Base-by-base conservation (phyloP, 2,113 vertebrate genomes). In the Pantherophis guttatus region DNA sequence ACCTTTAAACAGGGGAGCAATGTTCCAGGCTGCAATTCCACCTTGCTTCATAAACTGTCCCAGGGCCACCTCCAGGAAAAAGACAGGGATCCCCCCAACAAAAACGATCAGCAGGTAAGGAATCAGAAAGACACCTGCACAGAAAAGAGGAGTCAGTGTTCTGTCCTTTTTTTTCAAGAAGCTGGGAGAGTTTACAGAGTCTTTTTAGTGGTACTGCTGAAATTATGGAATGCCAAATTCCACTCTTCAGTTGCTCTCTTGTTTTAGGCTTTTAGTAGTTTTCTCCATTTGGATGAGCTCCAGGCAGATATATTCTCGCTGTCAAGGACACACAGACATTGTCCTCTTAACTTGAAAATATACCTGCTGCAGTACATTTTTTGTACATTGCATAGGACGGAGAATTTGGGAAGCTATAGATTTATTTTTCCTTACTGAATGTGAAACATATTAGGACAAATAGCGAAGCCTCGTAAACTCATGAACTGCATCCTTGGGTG, bases 41-140 rank as follows among this genome's bases (percentile, higher is more conserved):
- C 99, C 99, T 94, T 99, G 98, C 96, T 99, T 99, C 99, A 99
- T 99, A 96, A 99, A 99, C 97, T 99, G 99, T 91, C 99, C 99
- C 96, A 99, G 96, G 0, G 99, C 98, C 94, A 99, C 99, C 97
- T 99, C 99, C 97, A 99, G 96, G 97, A 99, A 99, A 98, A 99
- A 99, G 94, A 99, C 98, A 19, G 99, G 99, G 95, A 99, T 99
- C 85, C 99, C 99, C 7, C 99, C 99, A 13, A 99, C 97, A 95
- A 99, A 98, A 93, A 99, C 98, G 23, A 99, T 98, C 96, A 99
- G 97, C 95, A 99, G 90, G 89, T 99, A 99, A 58, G 99, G 99
- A 95, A 99, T 99, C 93, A 99, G 98, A 96, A 99, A 99, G 94
- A 99, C 99, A 93, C 99, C 99, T 99, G 97, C 91, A 93, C 91